Evolutionary conservation across 2,797 vertebrate species (phyloP).

Genomic region (Gallinago stenura): DNA sequence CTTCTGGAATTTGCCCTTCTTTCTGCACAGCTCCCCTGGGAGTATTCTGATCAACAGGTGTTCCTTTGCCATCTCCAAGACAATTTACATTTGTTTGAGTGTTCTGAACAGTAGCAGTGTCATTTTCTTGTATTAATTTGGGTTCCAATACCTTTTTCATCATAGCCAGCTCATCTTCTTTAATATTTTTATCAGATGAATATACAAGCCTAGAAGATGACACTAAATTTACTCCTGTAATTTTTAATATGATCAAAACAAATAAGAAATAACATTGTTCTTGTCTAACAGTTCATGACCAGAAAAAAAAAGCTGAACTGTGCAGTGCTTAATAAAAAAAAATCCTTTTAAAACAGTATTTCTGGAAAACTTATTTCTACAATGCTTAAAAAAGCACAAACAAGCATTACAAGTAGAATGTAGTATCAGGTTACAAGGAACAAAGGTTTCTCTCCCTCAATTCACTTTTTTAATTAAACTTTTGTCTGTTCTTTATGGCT

Average conservation of each 20-base stretch:
- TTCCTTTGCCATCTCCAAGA: constrained; percentile 13
- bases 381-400: not conserved
- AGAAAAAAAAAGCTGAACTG: not conserved
- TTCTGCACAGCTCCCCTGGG: constrained; percentile 5
- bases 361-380: not conserved
- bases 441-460: not conserved
- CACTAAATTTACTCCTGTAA: not conserved
- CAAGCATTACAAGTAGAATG: not conserved
- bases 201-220: constrained; percentile 77
- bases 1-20: constrained; percentile 44
- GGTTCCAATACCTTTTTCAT: constrained; percentile 50
- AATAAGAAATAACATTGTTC: not conserved
- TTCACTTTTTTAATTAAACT: not conserved
- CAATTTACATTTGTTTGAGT: not conserved
- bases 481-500: not conserved
- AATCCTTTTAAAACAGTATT: accelerated
- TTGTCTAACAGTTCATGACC: not conserved
- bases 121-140: constrained; percentile 34
- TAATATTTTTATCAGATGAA: constrained; percentile 77
- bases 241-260: not conserved
- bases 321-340: not conserved
- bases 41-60: not conserved
- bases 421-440: not conserved
- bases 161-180: constrained; percentile 74
- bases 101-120: not conserved